Evolutionary conservation across 2,113 vertebrate genomes (phyloP).

Genomic region (Coturnix japonica): DNA sequence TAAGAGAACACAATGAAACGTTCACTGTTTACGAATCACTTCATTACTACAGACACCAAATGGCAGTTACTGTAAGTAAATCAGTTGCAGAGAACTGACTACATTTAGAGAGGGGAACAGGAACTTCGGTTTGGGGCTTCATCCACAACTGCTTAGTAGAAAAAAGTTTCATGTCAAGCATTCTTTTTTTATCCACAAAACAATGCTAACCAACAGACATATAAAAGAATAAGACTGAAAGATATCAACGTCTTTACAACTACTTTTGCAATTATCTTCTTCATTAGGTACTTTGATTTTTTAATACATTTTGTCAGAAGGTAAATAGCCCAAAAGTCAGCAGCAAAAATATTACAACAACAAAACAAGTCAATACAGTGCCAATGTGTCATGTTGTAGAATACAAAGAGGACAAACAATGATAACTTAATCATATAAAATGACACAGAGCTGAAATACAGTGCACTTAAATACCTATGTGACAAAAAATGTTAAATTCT

Average conservation of each 20-base stretch:
- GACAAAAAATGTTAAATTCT: conserved; percentile 80
- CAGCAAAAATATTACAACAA: conserved; percentile 80
- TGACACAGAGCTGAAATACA: conserved; percentile 81
- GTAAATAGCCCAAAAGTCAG: conserved; percentile 76
- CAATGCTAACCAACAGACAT: conserved; percentile 79
- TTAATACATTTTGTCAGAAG: conserved; percentile 64
- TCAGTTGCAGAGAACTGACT: conserved; percentile 75
- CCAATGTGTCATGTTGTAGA: conserved; percentile 69
- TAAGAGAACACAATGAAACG: conserved; percentile 80
- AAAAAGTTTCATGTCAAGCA: conserved; percentile 77
- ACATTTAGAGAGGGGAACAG: conserved; percentile 71
- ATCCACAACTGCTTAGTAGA: conserved; percentile 76
- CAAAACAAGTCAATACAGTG: conserved; percentile 77
- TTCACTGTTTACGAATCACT: conserved; percentile 83
- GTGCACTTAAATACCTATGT: conserved; percentile 81
- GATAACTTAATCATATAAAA: conserved; percentile 85
- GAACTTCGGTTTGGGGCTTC: conserved; percentile 66
- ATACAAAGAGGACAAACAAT: conserved; percentile 76
- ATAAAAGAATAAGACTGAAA: conserved; percentile 74
- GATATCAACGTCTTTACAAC: conserved; percentile 75
- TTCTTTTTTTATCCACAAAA: conserved; percentile 80
- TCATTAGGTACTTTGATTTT: conserved; percentile 66
- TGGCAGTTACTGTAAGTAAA: conserved; percentile 84
- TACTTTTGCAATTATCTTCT: conserved; percentile 66
- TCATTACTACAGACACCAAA: conserved; percentile 83